Base-by-base conservation (phyloP, 2,113 vertebrate genomes). In the Lethenteron camtschaticum region DNA sequence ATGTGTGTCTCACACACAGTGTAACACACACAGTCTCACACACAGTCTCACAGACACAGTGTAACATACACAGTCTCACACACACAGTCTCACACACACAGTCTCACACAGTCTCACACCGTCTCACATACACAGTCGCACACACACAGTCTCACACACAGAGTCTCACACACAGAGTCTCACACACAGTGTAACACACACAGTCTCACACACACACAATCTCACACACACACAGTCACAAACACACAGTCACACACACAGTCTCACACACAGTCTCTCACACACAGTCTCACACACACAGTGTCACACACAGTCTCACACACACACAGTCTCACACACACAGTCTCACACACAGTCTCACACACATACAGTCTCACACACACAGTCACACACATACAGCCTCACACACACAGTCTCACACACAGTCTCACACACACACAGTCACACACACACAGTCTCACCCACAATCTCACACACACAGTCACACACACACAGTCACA, bases 251-350 rank as follows among this genome's bases (percentile, higher is more conserved):
- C 59, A 2, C 59, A 13, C 59, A 63, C 59, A 13, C 59, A 13
- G 3, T 13, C 59, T 3, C 59, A 3, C 59, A 13, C 59, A 63
- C 59, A 13, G 12, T 63, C 59, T 13, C 59, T 3, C 59, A 63
- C 3, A 13, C 59, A 63, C 59, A 13, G 12, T 63, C 59, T 3
- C 59, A 63, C 59, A 63, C 59, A 63, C 59, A 13, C 59, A 63
- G 12, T 3, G 2, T 13, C 59, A 13, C 59, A 13, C 16, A 63
- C 59, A 63, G 12, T 13, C 59, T 13, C 59, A 63, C 59, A 13
- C 59, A 13, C 59, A 63, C 59, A 63, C 59, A 63, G 12, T 3
- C 59, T 63, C 59, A 63, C 59, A 63, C 59, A 63, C 59, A 63
- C 59, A 63, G 12, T 3, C 59, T 63, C 59, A 63, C 59, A 63